Evolutionary conservation across 2,113 vertebrate species (phyloP), one percentile per base, ranked within the genome.

Genomic region (Turdus rufiventris): DNA sequence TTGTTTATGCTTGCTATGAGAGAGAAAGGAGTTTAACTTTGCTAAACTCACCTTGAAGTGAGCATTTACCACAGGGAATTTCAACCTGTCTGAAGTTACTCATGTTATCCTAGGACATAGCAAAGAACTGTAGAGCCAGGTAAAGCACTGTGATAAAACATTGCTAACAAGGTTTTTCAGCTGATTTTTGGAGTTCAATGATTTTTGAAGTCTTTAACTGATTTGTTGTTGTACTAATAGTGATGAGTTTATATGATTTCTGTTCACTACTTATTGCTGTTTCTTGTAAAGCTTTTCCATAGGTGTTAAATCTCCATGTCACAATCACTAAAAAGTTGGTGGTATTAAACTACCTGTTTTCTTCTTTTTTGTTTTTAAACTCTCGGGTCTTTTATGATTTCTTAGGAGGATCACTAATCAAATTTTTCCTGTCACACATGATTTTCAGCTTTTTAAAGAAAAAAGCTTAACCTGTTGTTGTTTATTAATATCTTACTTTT

Each of bases 401-500:
- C 47, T 60, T 40, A 53, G 71, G 53, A 79, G 54, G 28, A 29
- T 82, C 33, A 68, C 38, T 51, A 21, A 40, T 33, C n/a, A 70
- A 34, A 21, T 53, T 85, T 47, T 70, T 21, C 31, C 62, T 72
- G 56, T 21, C 23, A 65, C 12, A 23, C 6, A 4, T 4, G 12
- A 40, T 8, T 81, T 85, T 15, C 1, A 82, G 38, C 47, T 89
- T 68, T 58, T 36, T 74, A n/a, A n/a, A n/a, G 62, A 83, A 71
- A 68, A 47, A 65, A 53, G 10, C 61, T 85, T 70, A 65, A 80
- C 68, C 42, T 78, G 72, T 38, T 19, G 29, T 71, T 83, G 40
- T 89, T 95, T 94, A 79, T 95, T 94, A 90, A 75, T 89, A 67
- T 57, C 36, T 58, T 84, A 8, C 63, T 93, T 83, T 70, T 88